Base-by-base conservation (phyloP, 2,113 vertebrate species). In the Tragulus kanchil region DNA sequence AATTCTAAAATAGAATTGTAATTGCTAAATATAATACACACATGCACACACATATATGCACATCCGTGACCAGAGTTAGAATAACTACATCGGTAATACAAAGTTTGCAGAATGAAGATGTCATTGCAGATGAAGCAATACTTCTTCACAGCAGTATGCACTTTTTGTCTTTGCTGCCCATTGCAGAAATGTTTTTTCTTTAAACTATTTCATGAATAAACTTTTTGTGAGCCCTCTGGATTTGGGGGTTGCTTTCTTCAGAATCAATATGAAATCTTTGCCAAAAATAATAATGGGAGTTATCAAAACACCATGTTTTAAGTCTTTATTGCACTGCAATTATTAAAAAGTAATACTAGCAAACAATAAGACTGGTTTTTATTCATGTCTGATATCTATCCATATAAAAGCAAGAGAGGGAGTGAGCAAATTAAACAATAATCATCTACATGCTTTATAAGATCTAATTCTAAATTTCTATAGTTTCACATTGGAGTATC, bases 401-500 rank as follows among this genome's bases (percentile, higher is more conserved):
- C 15, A 62, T 17, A 52, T 42, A 56, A 94, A 84, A 92, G 58
- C 31, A 59, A 56, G 59, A 16, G 3, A 85, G 8, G 3, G n/a
- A 84, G 64, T 75, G 42, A 92, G 16, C 12, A 85, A 89, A 67
- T 61, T 83, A 54, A 82, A 82, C 13, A 85, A 50, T 1, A 77
- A 19, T 45, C 12, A 7, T 42, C 61, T 64, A 79, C 67, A 54
- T 16, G 9, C 19, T 42, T 59, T 21, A 7, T 11, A 94, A 86
- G 8, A 78, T 64, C 81, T 92, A 77, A 69, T 58, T 85, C 26
- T 90, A 28, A 90, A 86, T 62, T 90, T 95, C 56, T 48, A n/a
- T 59, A n/a, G 75, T 54, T 90, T 94, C 2, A 56, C 8, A n/a
- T 61, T 73, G 13, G 4, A 61, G 2, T 94, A 67, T 58, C 42